Conservation (phyloP, 2,888 invertebrate genomes). For the Leptopilina myrica region DNA sequence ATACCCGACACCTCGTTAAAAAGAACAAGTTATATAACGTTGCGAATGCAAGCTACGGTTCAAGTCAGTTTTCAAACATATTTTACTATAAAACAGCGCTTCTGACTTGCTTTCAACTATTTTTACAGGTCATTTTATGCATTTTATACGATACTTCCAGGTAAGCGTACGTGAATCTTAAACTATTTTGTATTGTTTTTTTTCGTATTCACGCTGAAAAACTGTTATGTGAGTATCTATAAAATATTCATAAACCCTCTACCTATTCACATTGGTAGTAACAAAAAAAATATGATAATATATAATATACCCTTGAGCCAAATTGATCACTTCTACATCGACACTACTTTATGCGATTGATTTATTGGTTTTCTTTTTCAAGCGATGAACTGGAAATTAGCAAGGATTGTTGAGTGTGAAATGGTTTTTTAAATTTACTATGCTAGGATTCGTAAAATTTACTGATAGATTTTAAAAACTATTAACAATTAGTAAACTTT, state of each 20-base stretch:
- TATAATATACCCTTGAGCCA: background rate
- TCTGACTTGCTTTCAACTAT: conserved; percentile 18
- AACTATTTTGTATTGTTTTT: conserved; percentile 1
- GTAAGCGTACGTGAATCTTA: conserved; percentile 17
- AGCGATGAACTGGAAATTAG: too few relatives aligned
- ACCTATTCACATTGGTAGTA: background rate
- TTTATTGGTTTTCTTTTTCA: too few relatives aligned
- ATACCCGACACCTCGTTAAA: conserved; percentile 4
- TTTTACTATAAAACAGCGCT: conserved; percentile 1
- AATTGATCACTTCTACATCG: background rate
- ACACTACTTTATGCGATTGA: too few relatives aligned
- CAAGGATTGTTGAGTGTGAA: too few relatives aligned
- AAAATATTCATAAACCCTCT: conserved; percentile 5
- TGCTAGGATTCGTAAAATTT: too few relatives aligned
- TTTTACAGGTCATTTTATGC: conserved; percentile 29
- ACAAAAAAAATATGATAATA: background rate
- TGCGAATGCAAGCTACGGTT: background rate
- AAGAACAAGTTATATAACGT: conserved; percentile 17
- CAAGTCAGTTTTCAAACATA: conserved; percentile 22
- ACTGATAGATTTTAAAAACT: too few relatives aligned
- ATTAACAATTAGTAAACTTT: too few relatives aligned
- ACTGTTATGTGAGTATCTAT: conserved; percentile 11
- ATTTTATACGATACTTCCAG: conserved; percentile 19
- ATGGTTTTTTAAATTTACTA: too few relatives aligned
- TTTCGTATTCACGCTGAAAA: background rate